These are phyloP conservation scores for Chinchilla lanigera DNA, from an alignment of 2,113 vertebrate species.

Conservation along the genomic window DNA sequence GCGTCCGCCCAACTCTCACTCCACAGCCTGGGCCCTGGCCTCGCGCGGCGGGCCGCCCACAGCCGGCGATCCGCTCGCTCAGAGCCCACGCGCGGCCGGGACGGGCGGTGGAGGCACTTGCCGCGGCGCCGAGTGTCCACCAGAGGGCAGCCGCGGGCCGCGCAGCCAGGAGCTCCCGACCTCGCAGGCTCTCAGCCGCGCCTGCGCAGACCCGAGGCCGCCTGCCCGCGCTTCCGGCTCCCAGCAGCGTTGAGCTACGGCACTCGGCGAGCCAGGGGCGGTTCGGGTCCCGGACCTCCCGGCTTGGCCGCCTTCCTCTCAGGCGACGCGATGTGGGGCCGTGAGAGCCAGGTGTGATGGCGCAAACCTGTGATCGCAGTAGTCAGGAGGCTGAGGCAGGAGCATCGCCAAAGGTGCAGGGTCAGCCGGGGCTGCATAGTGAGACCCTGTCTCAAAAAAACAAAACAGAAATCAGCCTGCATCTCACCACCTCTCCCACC, in stretches of 20 bases:
- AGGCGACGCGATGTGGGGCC: not conserved
- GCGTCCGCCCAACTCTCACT: not conserved
- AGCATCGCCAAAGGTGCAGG: not conserved
- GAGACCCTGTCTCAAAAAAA: not conserved
- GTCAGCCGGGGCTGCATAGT: not conserved
- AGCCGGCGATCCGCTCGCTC: not conserved
- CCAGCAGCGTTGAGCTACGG: rapidly evolving
- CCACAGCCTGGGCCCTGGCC: not conserved
- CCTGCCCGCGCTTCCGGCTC: not conserved
- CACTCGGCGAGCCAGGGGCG: not conserved
- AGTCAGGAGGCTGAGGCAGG: not conserved
- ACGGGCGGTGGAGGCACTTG: not conserved
- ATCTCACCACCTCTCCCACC: rapidly evolving
- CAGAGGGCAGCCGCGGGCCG: slow-evolving; percentile 62
- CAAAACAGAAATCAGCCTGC: not conserved
- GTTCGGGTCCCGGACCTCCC: not conserved
- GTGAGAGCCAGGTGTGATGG: not conserved
- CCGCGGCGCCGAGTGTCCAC: not conserved
- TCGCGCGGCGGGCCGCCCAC: not conserved
- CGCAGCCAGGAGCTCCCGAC: not conserved
- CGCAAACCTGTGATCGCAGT: not conserved
- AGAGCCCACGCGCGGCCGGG: no score
- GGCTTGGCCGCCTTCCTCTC: not conserved
- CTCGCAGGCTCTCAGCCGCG: not conserved
- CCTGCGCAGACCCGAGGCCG: not conserved